A percentile compares a stretch with the other conserved stretches of the same genome.
Conservation (phyloP, 2,888 invertebrate species). For the Troides oblongomaculatus region DNA sequence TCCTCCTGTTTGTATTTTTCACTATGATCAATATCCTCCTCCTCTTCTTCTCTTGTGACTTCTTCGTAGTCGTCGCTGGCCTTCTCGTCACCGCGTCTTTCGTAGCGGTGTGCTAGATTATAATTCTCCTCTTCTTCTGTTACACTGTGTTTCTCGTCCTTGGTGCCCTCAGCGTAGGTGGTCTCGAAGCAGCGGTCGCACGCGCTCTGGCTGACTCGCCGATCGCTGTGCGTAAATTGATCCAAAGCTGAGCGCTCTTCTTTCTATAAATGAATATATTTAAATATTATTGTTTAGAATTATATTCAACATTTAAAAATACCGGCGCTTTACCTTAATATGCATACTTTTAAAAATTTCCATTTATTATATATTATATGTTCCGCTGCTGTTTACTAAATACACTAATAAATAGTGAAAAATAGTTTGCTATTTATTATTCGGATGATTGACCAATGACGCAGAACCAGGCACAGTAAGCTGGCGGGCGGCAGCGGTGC, state of each 20-base stretch:
- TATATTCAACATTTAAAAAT: not conserved
- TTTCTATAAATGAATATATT: slow-evolving; percentile 46
- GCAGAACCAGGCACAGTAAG: too few species aligned
- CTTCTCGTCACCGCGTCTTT: slow-evolving; percentile 3
- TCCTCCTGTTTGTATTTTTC: slow-evolving; percentile 15
- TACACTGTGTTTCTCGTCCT: slow-evolving; percentile 31
- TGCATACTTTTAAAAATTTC: too few species aligned
- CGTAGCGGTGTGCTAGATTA: slow-evolving; percentile 2
- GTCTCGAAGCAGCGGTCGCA: slow-evolving; percentile 40
- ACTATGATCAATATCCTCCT: slow-evolving; percentile 9
- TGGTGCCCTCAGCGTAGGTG: slow-evolving; percentile 34
- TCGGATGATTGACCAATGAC: too few species aligned
- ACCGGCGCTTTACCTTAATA: not conserved
- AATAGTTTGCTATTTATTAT: not conserved
- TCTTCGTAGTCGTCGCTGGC: slow-evolving; percentile 33
- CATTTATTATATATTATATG: too few species aligned
- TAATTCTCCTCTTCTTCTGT: slow-evolving; percentile 11
- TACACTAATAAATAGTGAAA: not conserved
- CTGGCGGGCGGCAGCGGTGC: too few species aligned
- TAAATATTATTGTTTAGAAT: not conserved
- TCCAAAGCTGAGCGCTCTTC: slow-evolving; percentile 66
- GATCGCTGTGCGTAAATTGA: slow-evolving; percentile 68
- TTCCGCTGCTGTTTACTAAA: too few species aligned
- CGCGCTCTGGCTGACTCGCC: slow-evolving; percentile 48
- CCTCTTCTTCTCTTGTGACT: slow-evolving; percentile 33